These are phyloP conservation scores for Formica selysi DNA, from an alignment of 1,140 invertebrate species.

Conservation along the genomic window DNA sequence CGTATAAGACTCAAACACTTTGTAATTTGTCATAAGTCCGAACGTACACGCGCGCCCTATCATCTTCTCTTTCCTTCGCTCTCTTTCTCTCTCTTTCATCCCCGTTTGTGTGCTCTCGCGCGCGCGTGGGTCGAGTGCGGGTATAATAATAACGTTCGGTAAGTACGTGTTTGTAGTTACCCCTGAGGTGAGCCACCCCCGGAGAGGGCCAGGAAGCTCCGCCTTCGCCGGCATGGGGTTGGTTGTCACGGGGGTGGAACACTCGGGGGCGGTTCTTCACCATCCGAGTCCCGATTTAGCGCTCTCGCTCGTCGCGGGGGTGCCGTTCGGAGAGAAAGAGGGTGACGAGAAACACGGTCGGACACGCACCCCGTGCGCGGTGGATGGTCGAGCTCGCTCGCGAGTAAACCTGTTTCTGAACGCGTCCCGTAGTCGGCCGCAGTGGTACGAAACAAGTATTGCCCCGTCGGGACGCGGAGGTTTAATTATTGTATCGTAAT, in stretches of 20 bases:
- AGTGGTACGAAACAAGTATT: conserved; percentile 30
- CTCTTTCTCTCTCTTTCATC: neutral
- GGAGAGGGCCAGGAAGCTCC: conserved; percentile 75
- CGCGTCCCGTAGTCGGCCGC: conserved; percentile 35
- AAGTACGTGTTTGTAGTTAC: conserved; percentile 87
- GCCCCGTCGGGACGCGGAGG: neutral
- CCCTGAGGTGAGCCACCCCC: conserved; percentile 84
- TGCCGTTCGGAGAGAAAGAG: conserved; percentile 13
- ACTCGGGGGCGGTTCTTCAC: conserved; percentile 80
- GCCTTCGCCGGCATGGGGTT: conserved; percentile 81
- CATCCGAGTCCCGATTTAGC: conserved; percentile 53
- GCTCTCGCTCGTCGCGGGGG: conserved; percentile 48
- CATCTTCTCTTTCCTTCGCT: neutral
- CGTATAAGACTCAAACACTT: neutral
- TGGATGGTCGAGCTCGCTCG: conserved; percentile 73
- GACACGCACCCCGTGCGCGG: conserved; percentile 53
- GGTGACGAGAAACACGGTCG: conserved; percentile 35
- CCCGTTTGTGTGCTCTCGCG: conserved; percentile 17
- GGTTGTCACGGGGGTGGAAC: conserved; percentile 77
- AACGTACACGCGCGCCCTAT: conserved; percentile 11
- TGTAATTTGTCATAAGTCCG: conserved; percentile 20
- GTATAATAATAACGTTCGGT: conserved; percentile 85
- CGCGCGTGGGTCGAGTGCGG: conserved; percentile 67
- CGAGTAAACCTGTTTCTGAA: conserved; percentile 71
- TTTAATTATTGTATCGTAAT: conserved; percentile 19